These are phyloP conservation scores for Polymixis lichenea DNA, from an alignment of 2,888 invertebrate species.

Conservation along the genomic window DNA sequence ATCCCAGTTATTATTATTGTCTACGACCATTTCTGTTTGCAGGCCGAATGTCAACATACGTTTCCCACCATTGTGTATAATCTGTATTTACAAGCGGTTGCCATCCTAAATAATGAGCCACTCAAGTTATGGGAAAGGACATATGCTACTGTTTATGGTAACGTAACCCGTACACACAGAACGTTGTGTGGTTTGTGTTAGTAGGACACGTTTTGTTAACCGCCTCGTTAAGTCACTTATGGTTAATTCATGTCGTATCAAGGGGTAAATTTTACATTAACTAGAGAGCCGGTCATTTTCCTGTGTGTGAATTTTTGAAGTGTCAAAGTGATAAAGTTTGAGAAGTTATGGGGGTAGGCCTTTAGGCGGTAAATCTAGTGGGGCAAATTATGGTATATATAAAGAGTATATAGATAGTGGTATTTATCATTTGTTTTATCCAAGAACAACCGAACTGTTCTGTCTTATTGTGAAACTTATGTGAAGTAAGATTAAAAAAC, in stretches of 20 bases:
- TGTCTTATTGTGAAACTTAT: too few species aligned
- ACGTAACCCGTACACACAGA: conserved; percentile 13
- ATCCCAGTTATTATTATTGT: conserved; percentile 1
- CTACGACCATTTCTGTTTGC: conserved; percentile 9
- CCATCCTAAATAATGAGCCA: conserved; percentile 43
- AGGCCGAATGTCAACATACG: conserved; percentile 41
- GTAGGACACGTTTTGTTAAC: conserved; percentile 31
- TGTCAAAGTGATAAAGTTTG: conserved; percentile 32
- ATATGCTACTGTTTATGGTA: conserved; percentile 52
- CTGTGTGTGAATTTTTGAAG: conserved; percentile 22
- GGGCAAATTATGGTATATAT: neutral
- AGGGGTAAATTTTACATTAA: conserved; percentile 25
- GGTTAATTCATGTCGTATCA: conserved; percentile 35
- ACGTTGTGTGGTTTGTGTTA: conserved; percentile 22
- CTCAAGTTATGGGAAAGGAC: conserved; percentile 58
- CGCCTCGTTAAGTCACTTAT: conserved; percentile 13
- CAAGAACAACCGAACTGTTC: too few species aligned
- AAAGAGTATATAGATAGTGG: neutral
- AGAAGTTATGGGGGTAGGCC: neutral
- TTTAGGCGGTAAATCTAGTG: neutral
- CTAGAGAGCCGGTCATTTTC: conserved; percentile 6
- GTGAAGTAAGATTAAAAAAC: too few species aligned
- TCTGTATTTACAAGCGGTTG: conserved; percentile 45
- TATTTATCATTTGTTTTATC: too few species aligned
- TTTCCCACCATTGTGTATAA: conserved; percentile 39